phyloP scores from a whole-genome alignment of 2,888 invertebrate species.

The Acanthosepion pharaonis region DNA sequence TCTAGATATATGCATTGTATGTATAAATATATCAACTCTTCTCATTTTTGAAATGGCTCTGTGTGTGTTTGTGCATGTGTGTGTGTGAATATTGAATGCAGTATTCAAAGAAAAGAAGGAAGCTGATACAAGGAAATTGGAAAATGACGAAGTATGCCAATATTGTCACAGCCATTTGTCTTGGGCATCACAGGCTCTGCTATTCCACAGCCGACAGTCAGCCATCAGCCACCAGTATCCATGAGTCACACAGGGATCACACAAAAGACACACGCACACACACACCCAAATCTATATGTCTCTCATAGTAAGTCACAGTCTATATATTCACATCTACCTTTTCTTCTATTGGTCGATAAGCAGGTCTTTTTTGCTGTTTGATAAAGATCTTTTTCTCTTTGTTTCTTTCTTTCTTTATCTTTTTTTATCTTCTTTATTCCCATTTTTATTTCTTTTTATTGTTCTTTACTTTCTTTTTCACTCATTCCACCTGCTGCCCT shows the following conservation, averaged over 20 bases:
- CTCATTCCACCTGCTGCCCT: neutral
- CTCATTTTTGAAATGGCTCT: too few species aligned
- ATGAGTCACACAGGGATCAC: conserved; percentile 21
- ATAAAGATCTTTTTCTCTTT: neutral
- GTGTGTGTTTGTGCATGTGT: too few species aligned
- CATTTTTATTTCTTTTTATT: neutral
- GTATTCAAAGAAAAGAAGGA: neutral
- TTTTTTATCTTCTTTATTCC: neutral
- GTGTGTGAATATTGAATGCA: neutral
- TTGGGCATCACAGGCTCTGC: neutral
- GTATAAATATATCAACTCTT: too few species aligned
- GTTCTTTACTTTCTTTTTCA: neutral
- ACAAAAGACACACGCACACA: neutral
- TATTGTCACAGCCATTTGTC: conserved; percentile 22
- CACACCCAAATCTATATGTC: neutral
- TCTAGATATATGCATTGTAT: too few species aligned
- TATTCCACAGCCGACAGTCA: neutral
- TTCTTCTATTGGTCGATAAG: neutral
- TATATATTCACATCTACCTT: neutral
- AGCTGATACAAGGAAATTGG: neutral
- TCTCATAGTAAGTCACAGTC: neutral
- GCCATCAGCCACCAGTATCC: neutral
- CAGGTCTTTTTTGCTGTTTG: neutral
- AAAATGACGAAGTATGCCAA: conserved; percentile 33
- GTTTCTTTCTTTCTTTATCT: neutral